Percentiles rank a stretch among this genome's conserved stretches.
These are phyloP conservation scores for Ornithorhynchus anatinus DNA, from an alignment of 2,113 vertebrate species.

Conservation along the genomic window DNA sequence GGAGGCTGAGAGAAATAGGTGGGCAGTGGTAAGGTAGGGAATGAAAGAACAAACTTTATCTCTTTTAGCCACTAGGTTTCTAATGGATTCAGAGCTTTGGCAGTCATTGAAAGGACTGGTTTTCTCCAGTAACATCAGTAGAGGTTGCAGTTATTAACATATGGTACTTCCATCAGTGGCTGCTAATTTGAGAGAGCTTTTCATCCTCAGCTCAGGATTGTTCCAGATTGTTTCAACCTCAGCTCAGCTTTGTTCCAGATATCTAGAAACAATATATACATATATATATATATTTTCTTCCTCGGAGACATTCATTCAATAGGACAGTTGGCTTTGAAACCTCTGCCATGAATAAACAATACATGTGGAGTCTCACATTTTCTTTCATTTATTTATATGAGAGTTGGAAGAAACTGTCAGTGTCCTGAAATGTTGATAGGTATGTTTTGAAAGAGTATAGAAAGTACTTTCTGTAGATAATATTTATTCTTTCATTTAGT, in stretches of 20 bases:
- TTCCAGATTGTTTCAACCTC: neutral
- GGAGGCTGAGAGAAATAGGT: neutral
- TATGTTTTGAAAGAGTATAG: neutral
- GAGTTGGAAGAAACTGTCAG: neutral
- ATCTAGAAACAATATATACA: neutral
- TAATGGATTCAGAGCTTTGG: too few relatives aligned
- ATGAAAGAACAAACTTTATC: neutral
- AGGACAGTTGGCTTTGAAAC: too few relatives aligned
- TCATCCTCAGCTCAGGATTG: too few relatives aligned
- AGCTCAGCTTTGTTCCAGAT: neutral
- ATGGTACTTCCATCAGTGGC: too few relatives aligned
- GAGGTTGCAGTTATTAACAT: too few relatives aligned
- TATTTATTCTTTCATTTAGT: conserved; percentile 43
- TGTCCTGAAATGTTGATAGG: neutral
- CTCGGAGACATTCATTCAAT: too few relatives aligned
- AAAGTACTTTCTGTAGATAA: too few relatives aligned
- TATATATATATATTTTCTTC: too few relatives aligned
- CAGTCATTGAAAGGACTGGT: too few relatives aligned
- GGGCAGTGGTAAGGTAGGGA: neutral
- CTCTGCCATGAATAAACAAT: neutral
- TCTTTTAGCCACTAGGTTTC: too few relatives aligned
- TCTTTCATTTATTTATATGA: neutral
- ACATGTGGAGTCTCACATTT: neutral
- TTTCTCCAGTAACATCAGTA: too few relatives aligned
- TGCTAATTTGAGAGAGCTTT: too few relatives aligned